Base-by-base conservation (phyloP, 2,113 vertebrate species). In the Casuarius casuarius region DNA sequence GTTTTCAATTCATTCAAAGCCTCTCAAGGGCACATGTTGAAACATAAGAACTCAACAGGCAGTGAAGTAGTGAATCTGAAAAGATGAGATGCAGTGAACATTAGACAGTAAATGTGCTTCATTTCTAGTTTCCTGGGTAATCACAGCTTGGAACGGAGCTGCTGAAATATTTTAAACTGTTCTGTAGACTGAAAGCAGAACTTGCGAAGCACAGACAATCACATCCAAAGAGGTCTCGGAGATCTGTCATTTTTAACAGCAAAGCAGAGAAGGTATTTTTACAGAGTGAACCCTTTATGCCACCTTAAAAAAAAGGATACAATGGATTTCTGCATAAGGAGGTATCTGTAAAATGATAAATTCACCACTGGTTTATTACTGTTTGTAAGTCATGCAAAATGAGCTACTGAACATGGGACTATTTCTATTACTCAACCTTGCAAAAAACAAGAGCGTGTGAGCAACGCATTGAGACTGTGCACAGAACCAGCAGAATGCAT, bases 41-140 rank as follows among this genome's bases (percentile, higher is more conserved):
- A 94, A 91, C 42, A 29, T 56, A 90, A 65, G 82, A 95, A 67
- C n/a, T 59, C 54, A 79, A 67, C 22, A 35, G 73, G 80, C 65
- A 93, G 54, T 65, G 95, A 93, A 87, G 56, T 6, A 81, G 71
- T 58, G 84, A 96, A 92, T 59, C 86, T 49, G 73, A 87, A 82
- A 89, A 95, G 74, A 90, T 75, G 90, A 94, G 80, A 83, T 52
- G 73, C 58, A 79, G 48, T 35, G 75, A 93, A 51, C 38, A 38
- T 68, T 65, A 95, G 59, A 65, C 33, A 65, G 82, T 58, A 72
- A 77, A 92, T 82, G 51, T 67, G 13, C 67, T 56, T 94, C 19
- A 9, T 84, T 97, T 97, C 63, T 68, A 65, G 46, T 79, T 80
- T 95, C 51, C 72, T 89, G 68, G 78, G 78, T 86, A 96, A 95